A percentile compares a stretch with the other conserved stretches of the same genome.
phyloP scores from a whole-genome alignment of 2,888 invertebrate species.

The Malacosoma neustria region DNA sequence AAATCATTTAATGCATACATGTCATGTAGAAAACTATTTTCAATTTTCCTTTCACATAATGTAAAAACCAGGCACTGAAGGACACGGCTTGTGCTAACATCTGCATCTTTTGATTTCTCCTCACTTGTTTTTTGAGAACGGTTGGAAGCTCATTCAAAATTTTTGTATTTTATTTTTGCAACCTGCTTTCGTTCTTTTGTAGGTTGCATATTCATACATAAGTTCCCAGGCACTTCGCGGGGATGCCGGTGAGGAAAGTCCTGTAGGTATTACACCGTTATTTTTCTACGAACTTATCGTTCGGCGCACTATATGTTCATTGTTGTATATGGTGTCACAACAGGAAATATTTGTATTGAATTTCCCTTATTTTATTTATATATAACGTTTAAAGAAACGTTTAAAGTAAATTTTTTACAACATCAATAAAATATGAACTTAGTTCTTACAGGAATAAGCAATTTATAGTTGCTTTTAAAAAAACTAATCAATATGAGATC shows the following conservation, averaged over 20 bases:
- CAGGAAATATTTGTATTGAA: slow-evolving; percentile 9
- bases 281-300: slow-evolving; percentile 18
- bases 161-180: slow-evolving; percentile 59
- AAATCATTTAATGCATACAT: not conserved
- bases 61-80: slow-evolving; percentile 14
- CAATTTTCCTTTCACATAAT: not conserved
- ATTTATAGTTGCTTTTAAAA: no score
- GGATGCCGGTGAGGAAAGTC: slow-evolving; percentile 76
- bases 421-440: no score
- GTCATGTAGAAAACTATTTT: not conserved
- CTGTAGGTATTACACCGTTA: slow-evolving; percentile 80
- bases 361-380: no score
- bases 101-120: slow-evolving; percentile 18
- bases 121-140: slow-evolving; percentile 14
- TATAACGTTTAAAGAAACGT: no score
- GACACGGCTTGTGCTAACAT: slow-evolving; percentile 30
- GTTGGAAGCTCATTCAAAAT: slow-evolving; percentile 18
- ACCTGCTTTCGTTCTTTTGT: slow-evolving; percentile 76
- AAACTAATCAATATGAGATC: no score
- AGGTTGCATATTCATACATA: slow-evolving; percentile 77
- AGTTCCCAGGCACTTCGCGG: slow-evolving; percentile 56
- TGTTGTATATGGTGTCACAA: slow-evolving; percentile 9
- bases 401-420: no score
- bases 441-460: no score
- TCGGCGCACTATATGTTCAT: slow-evolving; percentile 16